Base-by-base conservation (phyloP, 1,140 invertebrate genomes). In the Lucilia sericata region DNA sequence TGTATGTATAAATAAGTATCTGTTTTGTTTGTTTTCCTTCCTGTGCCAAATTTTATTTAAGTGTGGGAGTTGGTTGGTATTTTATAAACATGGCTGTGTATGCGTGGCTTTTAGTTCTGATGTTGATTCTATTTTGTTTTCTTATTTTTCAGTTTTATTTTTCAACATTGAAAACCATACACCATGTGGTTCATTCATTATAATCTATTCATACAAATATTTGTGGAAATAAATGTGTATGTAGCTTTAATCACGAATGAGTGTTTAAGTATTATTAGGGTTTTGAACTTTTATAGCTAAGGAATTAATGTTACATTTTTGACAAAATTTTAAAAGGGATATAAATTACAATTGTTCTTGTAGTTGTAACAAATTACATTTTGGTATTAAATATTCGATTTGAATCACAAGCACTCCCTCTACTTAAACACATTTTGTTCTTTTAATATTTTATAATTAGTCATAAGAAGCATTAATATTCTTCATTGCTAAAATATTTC, bases 181-280 rank as follows among this genome's bases (percentile, higher is more conserved):
- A 80, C 36, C 76, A 80, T 80, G 76, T 80, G 76, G 76, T 80
- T 10, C n/a, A 21, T 80, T 80, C 76, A 49, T 80, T 80, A 80
- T 80, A 80, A 80, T 80, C 76, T 80, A 49, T 80, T 49, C 47
- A 80, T 80, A 49, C 76, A 80, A 80, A 80, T 80, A 80, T 80
- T 80, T 80, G 42, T 49, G 47, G 47, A 80, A 80, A n/a, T n/a
- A 49, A 9, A 19, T 80, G 36, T 76, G 34, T 36, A 34, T n/a
- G 34, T 42, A 30, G 34, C n/a, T 76, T 36, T 76, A 17, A 36
- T n/a, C 34, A 42, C 34, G 74, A 42, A n/a, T 75, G 74, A 34
- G 14, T 74, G 19, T 74, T 14, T 74, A n/a, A n/a, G 74, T 42
- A 76, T n/a, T 36, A 36, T 36, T 36, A 36, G 36, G 36, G 36